Percentiles rank a stretch among this genome's conserved stretches.
These are phyloP conservation scores for Frankliniella intonsa DNA, from an alignment of 2,888 invertebrate genomes.

Conservation along the genomic window DNA sequence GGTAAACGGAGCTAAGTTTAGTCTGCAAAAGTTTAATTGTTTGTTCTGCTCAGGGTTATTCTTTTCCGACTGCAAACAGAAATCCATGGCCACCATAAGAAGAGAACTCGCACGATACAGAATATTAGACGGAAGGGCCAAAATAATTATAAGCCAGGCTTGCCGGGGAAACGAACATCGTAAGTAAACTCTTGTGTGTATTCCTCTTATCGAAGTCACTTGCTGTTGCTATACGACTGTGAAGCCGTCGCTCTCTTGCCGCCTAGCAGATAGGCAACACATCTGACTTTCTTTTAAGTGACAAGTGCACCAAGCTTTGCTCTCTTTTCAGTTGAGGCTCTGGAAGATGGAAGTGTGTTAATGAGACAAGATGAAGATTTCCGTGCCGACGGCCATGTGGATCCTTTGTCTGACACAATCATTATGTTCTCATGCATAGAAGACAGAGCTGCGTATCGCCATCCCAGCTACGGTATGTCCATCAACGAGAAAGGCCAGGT, in stretches of 20 bases:
- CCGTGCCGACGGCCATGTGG: too few relatives aligned
- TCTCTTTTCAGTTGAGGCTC: not conserved
- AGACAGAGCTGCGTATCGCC: too few relatives aligned
- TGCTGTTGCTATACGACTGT: not conserved
- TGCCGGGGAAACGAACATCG: not conserved
- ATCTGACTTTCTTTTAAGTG: not conserved
- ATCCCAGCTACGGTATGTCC: too few relatives aligned
- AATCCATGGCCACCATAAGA: not conserved
- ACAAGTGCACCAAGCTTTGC: too few relatives aligned
- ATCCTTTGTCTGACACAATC: too few relatives aligned
- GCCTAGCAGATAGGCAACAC: not conserved
- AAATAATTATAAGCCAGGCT: not conserved
- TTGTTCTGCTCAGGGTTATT: not conserved
- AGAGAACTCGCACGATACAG: too few relatives aligned
- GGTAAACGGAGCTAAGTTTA: not conserved
- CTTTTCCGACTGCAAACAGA: not conserved
- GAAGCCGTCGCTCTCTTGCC: not conserved
- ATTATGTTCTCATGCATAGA: too few relatives aligned
- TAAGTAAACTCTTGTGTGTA: not conserved
- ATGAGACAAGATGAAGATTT: too few relatives aligned
- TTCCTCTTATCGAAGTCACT: too few relatives aligned
- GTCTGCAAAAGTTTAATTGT: not conserved
- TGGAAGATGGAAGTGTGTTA: not conserved
- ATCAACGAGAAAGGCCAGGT: too few relatives aligned
- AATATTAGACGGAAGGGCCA: not conserved